Conservation (phyloP, 2,797 vertebrate genomes). For the Neopelma chrysocephalum region DNA sequence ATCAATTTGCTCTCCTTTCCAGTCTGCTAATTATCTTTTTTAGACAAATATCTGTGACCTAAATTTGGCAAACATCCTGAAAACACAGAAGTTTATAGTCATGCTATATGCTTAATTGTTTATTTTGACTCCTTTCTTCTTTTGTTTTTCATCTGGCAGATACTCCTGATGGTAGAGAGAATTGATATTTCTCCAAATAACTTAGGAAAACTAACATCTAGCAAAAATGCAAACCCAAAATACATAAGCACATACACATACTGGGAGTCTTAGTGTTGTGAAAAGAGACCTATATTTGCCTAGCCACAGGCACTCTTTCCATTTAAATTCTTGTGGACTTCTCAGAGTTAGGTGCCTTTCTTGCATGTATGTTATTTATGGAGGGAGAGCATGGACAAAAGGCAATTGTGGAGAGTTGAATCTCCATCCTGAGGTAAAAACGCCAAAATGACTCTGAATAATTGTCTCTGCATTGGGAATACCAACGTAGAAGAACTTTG, state of each 20-base stretch:
- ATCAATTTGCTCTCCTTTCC: neutral
- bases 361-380: neutral
- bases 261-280: neutral
- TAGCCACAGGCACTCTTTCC: neutral
- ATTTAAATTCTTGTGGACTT: neutral
- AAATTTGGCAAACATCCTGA: slow-evolving; percentile 1
- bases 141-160: neutral
- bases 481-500: neutral
- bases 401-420: neutral
- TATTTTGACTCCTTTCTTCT: neutral
- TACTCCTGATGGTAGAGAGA: neutral
- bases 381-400: neutral
- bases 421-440: neutral
- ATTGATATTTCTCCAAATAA: neutral
- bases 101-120: neutral
- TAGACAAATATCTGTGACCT: neutral
- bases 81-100: neutral
- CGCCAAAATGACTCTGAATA: neutral
- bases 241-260: neutral
- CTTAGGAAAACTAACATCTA: neutral
- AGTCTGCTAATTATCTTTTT: neutral
- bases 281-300: neutral
- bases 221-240: neutral
- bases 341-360: neutral
- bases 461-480: neutral